phyloP scores from a whole-genome alignment of 2,797 vertebrate species.

The Percopsis omiscomaycus region DNA sequence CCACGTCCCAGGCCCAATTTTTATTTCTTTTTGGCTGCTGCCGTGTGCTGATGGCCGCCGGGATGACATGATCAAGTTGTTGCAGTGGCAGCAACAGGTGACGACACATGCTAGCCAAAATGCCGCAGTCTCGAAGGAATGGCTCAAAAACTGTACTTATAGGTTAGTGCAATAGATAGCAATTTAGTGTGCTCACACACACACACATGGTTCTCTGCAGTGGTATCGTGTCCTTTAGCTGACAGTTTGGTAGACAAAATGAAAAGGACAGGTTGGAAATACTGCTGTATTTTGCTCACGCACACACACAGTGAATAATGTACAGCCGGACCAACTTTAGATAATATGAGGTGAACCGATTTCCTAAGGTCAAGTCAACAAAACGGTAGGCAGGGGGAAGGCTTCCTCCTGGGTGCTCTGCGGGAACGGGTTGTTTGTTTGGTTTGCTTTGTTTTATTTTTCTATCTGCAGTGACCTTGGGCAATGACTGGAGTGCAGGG shows the following conservation, averaged over 20 bases:
- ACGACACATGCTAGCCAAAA: constrained; percentile 51
- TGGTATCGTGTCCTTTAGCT: background rate
- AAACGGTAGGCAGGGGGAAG: background rate
- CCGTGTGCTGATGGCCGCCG: constrained; percentile 12
- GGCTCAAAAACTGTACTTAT: constrained; percentile 27
- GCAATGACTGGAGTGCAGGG: constrained; percentile 40
- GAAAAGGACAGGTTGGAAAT: constrained; percentile 14
- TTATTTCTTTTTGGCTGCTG: background rate
- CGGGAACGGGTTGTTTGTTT: constrained; percentile 36
- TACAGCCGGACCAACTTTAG: constrained; percentile 7
- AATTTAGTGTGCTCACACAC: constrained; percentile 21
- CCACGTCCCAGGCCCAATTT: constrained; percentile 4
- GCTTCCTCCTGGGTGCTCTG: constrained; percentile 24
- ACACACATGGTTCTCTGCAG: background rate
- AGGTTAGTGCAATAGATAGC: constrained; percentile 29
- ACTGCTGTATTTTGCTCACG: constrained; percentile 23
- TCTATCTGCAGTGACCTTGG: constrained; percentile 62
- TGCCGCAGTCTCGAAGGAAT: constrained; percentile 64
- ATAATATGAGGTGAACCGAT: constrained; percentile 19
- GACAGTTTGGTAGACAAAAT: constrained; percentile 25
- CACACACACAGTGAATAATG: background rate
- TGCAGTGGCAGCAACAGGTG: constrained; percentile 66
- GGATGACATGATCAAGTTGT: constrained; percentile 41
- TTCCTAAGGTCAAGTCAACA: constrained; percentile 30
- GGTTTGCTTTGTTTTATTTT: constrained; percentile 48